These are phyloP conservation scores for Spilarctia lutea DNA, from an alignment of 2,888 invertebrate genomes.

Conservation along the genomic window DNA sequence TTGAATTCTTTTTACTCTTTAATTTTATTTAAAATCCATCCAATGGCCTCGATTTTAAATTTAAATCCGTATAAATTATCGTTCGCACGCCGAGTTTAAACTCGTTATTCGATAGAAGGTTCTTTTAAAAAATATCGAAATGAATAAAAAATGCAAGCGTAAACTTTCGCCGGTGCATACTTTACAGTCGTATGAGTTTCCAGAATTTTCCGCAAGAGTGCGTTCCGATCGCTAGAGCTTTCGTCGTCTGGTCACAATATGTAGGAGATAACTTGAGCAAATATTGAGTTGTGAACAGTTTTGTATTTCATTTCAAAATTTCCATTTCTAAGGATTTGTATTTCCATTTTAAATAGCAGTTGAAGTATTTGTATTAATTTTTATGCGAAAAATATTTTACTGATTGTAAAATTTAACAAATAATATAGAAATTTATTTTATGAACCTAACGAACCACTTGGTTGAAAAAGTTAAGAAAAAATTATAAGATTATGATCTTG, in stretches of 20 bases:
- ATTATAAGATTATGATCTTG: no score
- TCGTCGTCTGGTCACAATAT: constrained; percentile 49
- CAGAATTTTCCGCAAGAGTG: constrained; percentile 76
- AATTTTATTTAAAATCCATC: constrained; percentile 28
- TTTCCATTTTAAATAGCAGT: constrained; percentile 8
- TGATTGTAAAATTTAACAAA: neutral
- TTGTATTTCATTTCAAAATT: constrained; percentile 32
- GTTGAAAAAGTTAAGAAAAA: no score
- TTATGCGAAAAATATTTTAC: neutral
- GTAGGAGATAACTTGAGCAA: constrained; percentile 40
- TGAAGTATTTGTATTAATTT: neutral
- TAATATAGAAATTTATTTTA: neutral
- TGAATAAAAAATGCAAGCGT: constrained; percentile 51
- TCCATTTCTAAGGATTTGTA: constrained; percentile 3
- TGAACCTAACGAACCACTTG: no score
- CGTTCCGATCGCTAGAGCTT: constrained; percentile 60
- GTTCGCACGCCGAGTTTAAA: constrained; percentile 36
- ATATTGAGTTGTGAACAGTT: constrained; percentile 39
- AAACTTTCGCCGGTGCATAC: constrained; percentile 66
- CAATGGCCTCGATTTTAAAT: constrained; percentile 34
- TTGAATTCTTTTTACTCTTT: constrained; percentile 7
- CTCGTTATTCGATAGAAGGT: constrained; percentile 38
- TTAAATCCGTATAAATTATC: constrained; percentile 47
- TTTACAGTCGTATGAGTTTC: constrained; percentile 72
- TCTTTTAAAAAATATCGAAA: constrained; percentile 43